Percentiles rank a stretch among this genome's conserved stretches.
phyloP scores from a whole-genome alignment of 2,888 invertebrate genomes.

The Slavum lentiscoides region DNA sequence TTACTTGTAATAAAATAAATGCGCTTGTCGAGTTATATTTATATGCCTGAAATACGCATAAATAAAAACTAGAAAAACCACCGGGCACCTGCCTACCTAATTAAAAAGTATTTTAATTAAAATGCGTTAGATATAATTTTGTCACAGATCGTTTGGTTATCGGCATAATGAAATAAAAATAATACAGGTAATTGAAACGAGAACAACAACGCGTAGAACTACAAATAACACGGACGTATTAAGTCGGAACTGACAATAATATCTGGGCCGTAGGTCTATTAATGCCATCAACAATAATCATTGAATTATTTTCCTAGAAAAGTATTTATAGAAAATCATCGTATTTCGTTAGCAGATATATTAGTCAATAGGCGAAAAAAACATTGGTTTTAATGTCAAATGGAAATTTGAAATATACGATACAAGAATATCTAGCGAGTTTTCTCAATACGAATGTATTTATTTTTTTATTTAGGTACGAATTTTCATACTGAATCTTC shows the following conservation, averaged over 20 bases:
- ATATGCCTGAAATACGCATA: slow-evolving; percentile 1
- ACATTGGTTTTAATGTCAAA: slow-evolving; percentile 1
- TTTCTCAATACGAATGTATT: slow-evolving; percentile 12
- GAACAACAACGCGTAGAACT: not conserved
- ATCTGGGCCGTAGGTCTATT: too few relatives aligned
- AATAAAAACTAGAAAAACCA: not conserved
- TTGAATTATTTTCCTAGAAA: slow-evolving; percentile 2
- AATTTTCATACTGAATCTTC: slow-evolving; percentile 8
- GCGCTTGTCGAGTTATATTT: not conserved
- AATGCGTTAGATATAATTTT: too few relatives aligned
- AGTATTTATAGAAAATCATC: slow-evolving; percentile 10
- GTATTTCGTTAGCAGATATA: slow-evolving; percentile 1
- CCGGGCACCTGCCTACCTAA: not conserved
- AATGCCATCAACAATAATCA: not conserved
- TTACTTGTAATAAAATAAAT: not conserved
- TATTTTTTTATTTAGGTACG: not conserved
- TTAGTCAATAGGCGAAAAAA: not conserved
- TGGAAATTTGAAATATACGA: slow-evolving; percentile 12
- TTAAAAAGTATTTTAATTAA: too few relatives aligned
- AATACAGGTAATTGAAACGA: slow-evolving; percentile 1
- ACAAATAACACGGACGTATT: slow-evolving; percentile 6
- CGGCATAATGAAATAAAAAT: slow-evolving; percentile 1
- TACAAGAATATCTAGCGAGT: slow-evolving; percentile 12
- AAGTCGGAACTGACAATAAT: slow-evolving; percentile 3
- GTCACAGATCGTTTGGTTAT: too few relatives aligned